A percentile compares a stretch with the other conserved stretches of the same genome.
Conservation (phyloP, 2,888 invertebrate genomes). For the Amaurobius ferox region DNA sequence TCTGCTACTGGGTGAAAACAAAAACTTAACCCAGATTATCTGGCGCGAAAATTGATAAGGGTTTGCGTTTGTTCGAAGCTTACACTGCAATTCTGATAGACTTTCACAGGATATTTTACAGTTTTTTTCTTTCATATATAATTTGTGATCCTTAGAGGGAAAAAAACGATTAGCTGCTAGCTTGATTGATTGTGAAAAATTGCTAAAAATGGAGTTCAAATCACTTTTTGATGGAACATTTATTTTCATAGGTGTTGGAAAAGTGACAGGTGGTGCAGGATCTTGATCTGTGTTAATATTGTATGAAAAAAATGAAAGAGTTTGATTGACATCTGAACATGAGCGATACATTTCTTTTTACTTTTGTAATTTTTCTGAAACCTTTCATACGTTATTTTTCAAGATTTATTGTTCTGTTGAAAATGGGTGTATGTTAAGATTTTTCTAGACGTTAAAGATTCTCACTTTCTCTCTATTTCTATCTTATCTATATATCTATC, state of each 20-base stretch:
- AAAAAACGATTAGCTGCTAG: background rate
- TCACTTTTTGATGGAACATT: conserved; percentile 10
- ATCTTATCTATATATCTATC: no score
- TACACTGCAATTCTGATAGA: no score
- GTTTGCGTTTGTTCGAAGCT: no score
- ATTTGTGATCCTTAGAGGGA: background rate
- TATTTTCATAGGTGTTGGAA: background rate
- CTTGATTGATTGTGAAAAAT: background rate
- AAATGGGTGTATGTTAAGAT: no score
- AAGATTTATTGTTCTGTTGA: no score
- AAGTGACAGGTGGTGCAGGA: background rate
- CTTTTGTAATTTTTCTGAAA: no score
- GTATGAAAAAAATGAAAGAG: background rate
- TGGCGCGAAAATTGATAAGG: background rate
- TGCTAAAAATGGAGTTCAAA: background rate
- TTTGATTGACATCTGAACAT: background rate
- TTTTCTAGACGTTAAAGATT: no score
- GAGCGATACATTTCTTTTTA: background rate
- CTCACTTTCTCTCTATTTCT: no score
- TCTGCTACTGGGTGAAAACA: background rate
- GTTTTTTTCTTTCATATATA: background rate
- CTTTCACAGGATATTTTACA: no score
- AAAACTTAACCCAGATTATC: background rate
- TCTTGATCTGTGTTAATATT: background rate
- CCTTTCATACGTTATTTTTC: no score